Evolutionary conservation across 1,140 invertebrate species (phyloP).

Genomic region (Heliconius hermathena): DNA sequence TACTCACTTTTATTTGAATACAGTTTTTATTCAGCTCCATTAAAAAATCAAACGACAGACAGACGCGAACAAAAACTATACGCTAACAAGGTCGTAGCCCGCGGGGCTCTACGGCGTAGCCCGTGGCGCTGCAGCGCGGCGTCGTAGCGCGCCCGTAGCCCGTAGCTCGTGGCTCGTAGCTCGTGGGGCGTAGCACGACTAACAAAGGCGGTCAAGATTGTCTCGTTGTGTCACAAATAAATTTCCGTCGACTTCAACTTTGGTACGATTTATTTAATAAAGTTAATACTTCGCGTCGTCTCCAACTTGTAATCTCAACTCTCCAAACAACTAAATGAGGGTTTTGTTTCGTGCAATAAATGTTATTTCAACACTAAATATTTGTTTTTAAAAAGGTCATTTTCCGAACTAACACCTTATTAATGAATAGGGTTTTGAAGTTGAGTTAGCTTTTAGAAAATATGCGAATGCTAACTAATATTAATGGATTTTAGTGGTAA

Average conservation of each 20-base stretch:
- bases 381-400: not conserved
- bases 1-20: constrained; percentile 15
- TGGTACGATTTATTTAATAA: constrained; percentile 29
- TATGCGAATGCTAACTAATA: no score
- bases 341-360: not conserved
- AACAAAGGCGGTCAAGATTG: constrained; percentile 32
- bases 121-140: constrained; percentile 21
- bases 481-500: no score
- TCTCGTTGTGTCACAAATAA: constrained; percentile 24
- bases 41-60: constrained; percentile 42
- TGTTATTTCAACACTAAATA: not conserved
- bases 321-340: not conserved
- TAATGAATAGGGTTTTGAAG: no score
- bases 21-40: constrained; percentile 31
- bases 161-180: not conserved
- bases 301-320: not conserved
- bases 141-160: constrained; percentile 4
- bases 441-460: no score
- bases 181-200: constrained; percentile 25
- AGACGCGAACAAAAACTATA: constrained; percentile 31
- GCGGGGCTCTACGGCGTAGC: constrained; percentile 29
- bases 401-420: no score
- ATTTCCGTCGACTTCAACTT: constrained; percentile 22
- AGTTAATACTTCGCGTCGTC: constrained; percentile 19
- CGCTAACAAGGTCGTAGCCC: constrained; percentile 40